phyloP scores from a whole-genome alignment of 2,113 vertebrate species.

The Agapornis roseicollis region DNA sequence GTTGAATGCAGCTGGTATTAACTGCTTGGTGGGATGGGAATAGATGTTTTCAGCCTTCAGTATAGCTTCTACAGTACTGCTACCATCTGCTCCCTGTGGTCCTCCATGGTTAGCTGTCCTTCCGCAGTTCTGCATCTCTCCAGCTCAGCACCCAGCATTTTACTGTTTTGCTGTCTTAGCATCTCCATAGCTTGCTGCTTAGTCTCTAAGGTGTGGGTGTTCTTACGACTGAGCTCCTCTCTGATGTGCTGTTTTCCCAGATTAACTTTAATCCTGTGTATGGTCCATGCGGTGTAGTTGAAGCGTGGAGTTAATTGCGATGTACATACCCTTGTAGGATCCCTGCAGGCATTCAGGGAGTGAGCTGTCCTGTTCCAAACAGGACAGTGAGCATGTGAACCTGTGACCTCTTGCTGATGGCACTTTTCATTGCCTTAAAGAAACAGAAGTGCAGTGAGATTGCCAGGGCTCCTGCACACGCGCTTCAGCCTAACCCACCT shows the following conservation, averaged over 20 bases:
- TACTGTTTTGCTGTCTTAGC: neutral
- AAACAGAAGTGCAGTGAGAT: neutral
- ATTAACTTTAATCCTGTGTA: neutral
- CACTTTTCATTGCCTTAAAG: slow-evolving; percentile 23
- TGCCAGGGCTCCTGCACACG: neutral
- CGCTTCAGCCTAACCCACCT: neutral
- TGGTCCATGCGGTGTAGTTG: neutral
- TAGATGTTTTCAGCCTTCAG: neutral
- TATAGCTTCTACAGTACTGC: fast-evolving
- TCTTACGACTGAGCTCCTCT: neutral
- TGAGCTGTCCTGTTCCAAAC: neutral
- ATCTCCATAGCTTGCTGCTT: neutral
- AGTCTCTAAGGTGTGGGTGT: slow-evolving; percentile 14
- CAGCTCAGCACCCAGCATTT: neutral
- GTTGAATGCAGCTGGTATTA: neutral
- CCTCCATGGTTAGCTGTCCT: neutral
- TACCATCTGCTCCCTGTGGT: neutral
- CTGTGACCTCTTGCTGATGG: neutral
- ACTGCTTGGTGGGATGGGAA: neutral
- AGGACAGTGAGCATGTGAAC: slow-evolving; percentile 25
- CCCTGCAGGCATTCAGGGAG: slow-evolving; percentile 27
- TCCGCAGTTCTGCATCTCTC: neutral
- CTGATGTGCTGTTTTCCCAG: neutral
- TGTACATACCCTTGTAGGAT: slow-evolving; percentile 42
- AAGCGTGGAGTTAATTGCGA: slow-evolving; percentile 49